Evolutionary conservation across 2,113 vertebrate species (phyloP).

Genomic region (Pontoporia blainvillei): DNA sequence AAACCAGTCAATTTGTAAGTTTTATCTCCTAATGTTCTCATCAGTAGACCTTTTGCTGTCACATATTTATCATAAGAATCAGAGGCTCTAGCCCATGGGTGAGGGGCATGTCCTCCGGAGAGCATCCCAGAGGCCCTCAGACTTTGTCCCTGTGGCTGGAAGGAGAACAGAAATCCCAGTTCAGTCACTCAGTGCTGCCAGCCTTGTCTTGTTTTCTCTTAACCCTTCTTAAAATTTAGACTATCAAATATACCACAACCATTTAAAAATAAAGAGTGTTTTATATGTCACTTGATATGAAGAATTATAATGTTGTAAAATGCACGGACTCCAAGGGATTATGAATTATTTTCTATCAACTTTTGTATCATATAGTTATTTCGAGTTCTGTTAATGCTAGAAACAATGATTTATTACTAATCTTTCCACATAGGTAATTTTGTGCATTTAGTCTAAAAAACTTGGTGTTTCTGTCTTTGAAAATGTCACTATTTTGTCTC

Average conservation of each 20-base stretch:
- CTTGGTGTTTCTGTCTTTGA: neutral
- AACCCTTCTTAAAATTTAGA: neutral
- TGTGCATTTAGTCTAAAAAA: neutral
- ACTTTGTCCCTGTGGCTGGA: neutral
- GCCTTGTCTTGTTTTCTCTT: neutral
- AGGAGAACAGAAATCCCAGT: neutral
- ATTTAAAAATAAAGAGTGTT: too few species aligned
- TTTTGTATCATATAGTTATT: too few species aligned
- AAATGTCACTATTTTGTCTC: neutral
- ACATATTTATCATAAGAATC: too few species aligned
- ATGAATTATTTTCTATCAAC: too few species aligned
- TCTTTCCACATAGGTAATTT: neutral
- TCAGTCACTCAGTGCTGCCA: rapidly evolving
- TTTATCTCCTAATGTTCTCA: neutral
- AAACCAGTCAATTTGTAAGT: slow-evolving; percentile 82
- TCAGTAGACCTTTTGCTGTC: neutral
- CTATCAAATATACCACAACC: too few species aligned
- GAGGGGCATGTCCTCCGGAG: too few species aligned
- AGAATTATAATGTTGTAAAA: too few species aligned
- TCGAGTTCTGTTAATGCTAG: too few species aligned
- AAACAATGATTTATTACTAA: neutral
- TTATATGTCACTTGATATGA: too few species aligned
- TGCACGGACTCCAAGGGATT: too few species aligned
- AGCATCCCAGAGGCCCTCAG: neutral
- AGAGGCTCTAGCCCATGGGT: rapidly evolving